Evolutionary conservation across 2,113 vertebrate genomes (phyloP).

Genomic region (Sphyrna mokarran): DNA sequence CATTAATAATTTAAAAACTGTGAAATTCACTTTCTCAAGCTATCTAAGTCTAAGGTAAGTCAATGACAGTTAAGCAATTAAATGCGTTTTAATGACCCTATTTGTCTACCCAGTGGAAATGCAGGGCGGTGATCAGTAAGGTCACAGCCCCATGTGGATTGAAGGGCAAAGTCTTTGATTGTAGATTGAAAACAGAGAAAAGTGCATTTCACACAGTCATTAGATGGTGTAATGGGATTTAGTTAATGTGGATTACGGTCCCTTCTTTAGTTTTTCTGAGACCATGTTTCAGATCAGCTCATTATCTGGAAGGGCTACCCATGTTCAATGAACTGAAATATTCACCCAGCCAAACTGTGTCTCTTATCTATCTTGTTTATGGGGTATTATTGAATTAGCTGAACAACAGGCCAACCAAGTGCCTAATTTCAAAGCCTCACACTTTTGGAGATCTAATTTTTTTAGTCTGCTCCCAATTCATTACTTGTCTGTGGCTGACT

Average conservation of each 20-base stretch:
- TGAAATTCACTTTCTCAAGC: neutral
- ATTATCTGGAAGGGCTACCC: neutral
- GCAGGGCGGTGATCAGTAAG: neutral
- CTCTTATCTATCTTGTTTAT: neutral
- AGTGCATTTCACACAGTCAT: neutral
- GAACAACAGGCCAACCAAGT: neutral
- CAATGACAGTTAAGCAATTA: neutral
- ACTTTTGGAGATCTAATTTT: neutral
- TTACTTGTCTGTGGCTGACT: neutral
- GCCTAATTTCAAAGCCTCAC: neutral
- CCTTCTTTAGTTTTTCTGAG: slow-evolving; percentile 5
- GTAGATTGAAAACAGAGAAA: slow-evolving; percentile 9
- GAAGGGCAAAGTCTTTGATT: slow-evolving; percentile 15
- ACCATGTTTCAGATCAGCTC: neutral
- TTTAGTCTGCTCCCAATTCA: neutral
- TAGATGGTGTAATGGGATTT: neutral
- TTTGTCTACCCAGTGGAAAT: neutral
- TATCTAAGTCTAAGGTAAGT: neutral
- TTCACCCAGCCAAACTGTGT: neutral
- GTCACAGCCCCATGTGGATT: neutral
- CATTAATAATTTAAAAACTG: neutral
- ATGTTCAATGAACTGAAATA: neutral
- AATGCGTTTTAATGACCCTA: neutral
- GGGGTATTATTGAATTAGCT: neutral
- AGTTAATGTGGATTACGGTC: neutral